Evolutionary conservation across 1,140 invertebrate genomes (phyloP).

Genomic region (Caerostris darwini): DNA sequence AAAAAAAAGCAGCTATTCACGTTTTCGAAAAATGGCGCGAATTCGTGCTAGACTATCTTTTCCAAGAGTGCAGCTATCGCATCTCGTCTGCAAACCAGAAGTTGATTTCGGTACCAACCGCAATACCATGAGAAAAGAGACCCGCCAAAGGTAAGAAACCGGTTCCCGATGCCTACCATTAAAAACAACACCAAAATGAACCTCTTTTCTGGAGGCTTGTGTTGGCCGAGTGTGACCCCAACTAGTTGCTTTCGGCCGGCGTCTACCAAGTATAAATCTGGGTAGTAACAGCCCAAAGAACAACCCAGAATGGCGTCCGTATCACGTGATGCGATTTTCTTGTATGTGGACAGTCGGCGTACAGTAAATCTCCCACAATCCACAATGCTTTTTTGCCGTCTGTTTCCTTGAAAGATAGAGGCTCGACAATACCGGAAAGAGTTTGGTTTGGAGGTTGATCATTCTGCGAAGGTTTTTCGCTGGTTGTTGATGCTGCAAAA

Average conservation of each 20-base stretch:
- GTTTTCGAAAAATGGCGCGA: background rate
- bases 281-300: constrained; percentile 58
- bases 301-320: constrained; percentile 7
- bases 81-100: background rate
- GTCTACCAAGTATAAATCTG: constrained; percentile 13
- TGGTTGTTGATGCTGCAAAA: no score
- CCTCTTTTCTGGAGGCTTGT: constrained; percentile 56
- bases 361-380: background rate
- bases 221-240: constrained; percentile 73
- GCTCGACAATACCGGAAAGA: constrained; percentile 17
- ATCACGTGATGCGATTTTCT: background rate
- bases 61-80: background rate
- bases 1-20: no score
- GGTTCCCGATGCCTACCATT: constrained; percentile 60
- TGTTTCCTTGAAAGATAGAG: constrained; percentile 9
- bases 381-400: background rate
- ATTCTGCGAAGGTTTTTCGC: background rate
- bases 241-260: constrained; percentile 46
- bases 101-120: constrained; percentile 36
- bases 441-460: background rate
- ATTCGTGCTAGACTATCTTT: background rate
- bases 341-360: background rate
- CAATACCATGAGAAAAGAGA: constrained; percentile 3
- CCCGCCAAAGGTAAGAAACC: constrained; percentile 49
- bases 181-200: constrained; percentile 50